Evolutionary conservation across 2,113 vertebrate species (phyloP).

Genomic region (Neodontobutis hainanensis): DNA sequence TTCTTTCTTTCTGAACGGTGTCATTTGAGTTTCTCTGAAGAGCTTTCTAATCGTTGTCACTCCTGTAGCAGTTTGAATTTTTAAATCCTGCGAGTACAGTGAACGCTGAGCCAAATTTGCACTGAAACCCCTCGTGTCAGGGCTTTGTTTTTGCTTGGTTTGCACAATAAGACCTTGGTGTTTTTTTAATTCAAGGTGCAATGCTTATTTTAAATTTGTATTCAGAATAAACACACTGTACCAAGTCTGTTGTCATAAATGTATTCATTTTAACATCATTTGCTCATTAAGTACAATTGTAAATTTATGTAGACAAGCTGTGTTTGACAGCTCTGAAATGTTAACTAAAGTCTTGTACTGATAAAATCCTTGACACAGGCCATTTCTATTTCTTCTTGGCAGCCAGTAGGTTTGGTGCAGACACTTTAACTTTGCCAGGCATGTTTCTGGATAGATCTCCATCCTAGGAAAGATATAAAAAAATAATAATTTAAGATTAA

Average conservation of each 20-base stretch:
- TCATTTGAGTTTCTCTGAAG: neutral
- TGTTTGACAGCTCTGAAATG: no score
- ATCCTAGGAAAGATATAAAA: conserved; percentile 83
- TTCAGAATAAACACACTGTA: conserved; percentile 50
- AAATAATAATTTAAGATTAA: neutral
- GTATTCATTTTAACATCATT: conserved; percentile 29
- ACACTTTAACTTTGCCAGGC: conserved; percentile 97
- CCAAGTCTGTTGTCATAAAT: conserved; percentile 13
- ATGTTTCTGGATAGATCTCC: conserved; percentile 94
- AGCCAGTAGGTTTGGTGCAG: conserved; percentile 91
- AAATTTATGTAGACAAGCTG: conserved; percentile 11
- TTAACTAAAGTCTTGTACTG: neutral
- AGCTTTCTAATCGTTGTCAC: conserved; percentile 23
- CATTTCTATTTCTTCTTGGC: conserved; percentile 87
- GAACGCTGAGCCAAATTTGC: conserved; percentile 42
- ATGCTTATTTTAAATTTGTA: conserved; percentile 44
- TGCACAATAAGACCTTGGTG: conserved; percentile 62
- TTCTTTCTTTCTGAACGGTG: conserved; percentile 35
- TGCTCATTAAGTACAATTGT: conserved; percentile 33
- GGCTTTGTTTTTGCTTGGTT: conserved; percentile 64
- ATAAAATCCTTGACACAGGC: neutral
- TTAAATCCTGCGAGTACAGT: conserved; percentile 13
- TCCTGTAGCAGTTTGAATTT: conserved; percentile 34
- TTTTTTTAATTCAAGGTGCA: conserved; percentile 46
- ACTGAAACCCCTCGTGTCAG: conserved; percentile 54